These are phyloP conservation scores for Amblyopsis hoosieri DNA, from an alignment of 2,797 vertebrate species.

Conservation along the genomic window DNA sequence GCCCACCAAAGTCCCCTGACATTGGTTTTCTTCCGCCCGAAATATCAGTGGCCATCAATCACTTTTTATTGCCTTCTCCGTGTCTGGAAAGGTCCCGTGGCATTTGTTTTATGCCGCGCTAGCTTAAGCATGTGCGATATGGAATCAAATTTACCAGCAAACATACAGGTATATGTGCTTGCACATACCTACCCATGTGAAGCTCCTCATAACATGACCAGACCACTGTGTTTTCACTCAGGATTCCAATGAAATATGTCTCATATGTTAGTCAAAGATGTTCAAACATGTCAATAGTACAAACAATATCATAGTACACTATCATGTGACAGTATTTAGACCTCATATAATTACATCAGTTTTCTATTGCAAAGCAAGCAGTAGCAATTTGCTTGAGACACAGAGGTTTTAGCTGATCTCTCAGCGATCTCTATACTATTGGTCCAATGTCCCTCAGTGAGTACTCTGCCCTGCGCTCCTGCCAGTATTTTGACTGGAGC, in stretches of 20 bases:
- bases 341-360: no score
- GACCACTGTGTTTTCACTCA: background rate
- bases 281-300: no score
- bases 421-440: no score
- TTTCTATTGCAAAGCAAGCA: no score
- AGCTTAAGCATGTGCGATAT: slow-evolving; percentile 40
- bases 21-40: slow-evolving; percentile 54
- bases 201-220: slow-evolving; percentile 1
- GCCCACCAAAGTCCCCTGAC: slow-evolving; percentile 67
- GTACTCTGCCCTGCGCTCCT: slow-evolving; percentile 1
- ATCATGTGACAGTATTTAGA: no score
- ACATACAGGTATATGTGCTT: slow-evolving; percentile 21
- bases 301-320: no score
- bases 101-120: slow-evolving; percentile 56
- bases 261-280: no score
- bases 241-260: background rate
- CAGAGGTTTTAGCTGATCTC: no score
- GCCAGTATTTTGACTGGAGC: slow-evolving; percentile 20
- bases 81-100: slow-evolving; percentile 54
- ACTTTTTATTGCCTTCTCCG: slow-evolving; percentile 67
- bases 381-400: no score
- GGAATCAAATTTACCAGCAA: slow-evolving; percentile 26
- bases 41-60: slow-evolving; percentile 77
- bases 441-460: no score
- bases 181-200: slow-evolving; percentile 9